Evolutionary conservation across 2,113 vertebrate species (phyloP), one percentile per base, ranked within the genome.

Genomic region (Mandrillus leucophaeus): DNA sequence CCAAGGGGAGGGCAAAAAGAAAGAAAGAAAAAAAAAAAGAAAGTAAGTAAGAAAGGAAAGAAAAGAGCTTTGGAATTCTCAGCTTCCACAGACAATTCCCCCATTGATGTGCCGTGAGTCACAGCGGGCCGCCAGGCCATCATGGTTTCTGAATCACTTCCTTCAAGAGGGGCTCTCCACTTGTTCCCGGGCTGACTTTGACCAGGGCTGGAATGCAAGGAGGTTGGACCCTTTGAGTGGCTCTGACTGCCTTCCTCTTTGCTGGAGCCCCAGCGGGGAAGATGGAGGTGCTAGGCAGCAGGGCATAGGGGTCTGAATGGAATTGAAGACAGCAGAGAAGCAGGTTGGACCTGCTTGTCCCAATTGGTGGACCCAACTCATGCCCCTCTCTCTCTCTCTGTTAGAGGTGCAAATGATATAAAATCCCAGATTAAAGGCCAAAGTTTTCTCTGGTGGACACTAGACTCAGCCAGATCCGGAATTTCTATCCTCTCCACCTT

Each of bases 81-180:
- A 88, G 98, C 96, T 95, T 97, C 98, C 98, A 95, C 97, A 97
- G 97, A 98, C 97, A 98, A 98, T 98, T 97, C 97, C 89, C 85
- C 97, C 94, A 97, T 98, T 98, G 98, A 98, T 97, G 97, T 98
- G 94, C 11, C 96, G 83, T 98, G 98, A 99, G 97, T 99, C 98
- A 98, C 90, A 38, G 94, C 96, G 88, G 96, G 95, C 97, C 5
- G 64, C 93, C 96, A 97, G 97, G 96, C 97, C 98, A 97, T 98
- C 30, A 23, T 32, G 98, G 97, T 97, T 98, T 98, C 98, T 98
- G 98, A 99, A 98, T 99, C 99, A 98, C 97, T 98, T 99, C 98
- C 98, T 98, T 95, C 86, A 55, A 52, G 35, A 98, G 97, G 92
- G 96, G 90, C 97, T 98, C 95, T 97, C 97, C 59, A 83, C 97